phyloP scores from a whole-genome alignment of 2,888 invertebrate species.

The Monopis laevigella region DNA sequence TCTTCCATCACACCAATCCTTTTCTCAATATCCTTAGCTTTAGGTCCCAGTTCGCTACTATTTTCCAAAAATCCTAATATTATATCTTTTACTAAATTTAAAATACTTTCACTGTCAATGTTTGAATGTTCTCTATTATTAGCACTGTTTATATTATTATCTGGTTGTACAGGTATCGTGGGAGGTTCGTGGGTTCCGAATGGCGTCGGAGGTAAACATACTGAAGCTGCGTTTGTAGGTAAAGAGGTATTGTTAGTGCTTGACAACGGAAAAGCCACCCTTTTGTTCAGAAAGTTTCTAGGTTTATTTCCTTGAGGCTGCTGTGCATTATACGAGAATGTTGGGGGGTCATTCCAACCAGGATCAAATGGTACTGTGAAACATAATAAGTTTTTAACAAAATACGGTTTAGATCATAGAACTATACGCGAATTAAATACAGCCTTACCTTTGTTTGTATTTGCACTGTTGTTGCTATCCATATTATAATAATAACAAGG shows the following conservation, averaged over 20 bases:
- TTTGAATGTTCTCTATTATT: slow-evolving; percentile 22
- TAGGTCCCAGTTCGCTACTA: slow-evolving; percentile 45
- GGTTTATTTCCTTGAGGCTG: slow-evolving; percentile 45
- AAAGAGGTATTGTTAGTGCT: slow-evolving; percentile 26
- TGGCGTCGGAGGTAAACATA: slow-evolving; percentile 37
- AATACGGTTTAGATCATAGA: slow-evolving; percentile 3
- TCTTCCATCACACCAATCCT: slow-evolving; percentile 63
- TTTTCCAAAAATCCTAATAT: slow-evolving; percentile 37
- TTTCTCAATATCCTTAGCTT: slow-evolving; percentile 61
- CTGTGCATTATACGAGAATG: slow-evolving; percentile 51
- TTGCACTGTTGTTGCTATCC: slow-evolving; percentile 1
- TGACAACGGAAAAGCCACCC: slow-evolving; percentile 60
- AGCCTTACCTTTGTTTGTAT: slow-evolving; percentile 10
- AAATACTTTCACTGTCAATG: slow-evolving; percentile 35
- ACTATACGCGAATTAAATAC: background rate
- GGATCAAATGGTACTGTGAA: slow-evolving; percentile 53
- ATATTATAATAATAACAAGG: no score
- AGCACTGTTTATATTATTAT: slow-evolving; percentile 16
- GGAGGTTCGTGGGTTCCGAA: slow-evolving; percentile 19
- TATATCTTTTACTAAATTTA: slow-evolving; percentile 41
- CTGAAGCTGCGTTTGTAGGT: slow-evolving; percentile 22
- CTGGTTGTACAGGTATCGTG: slow-evolving; percentile 21
- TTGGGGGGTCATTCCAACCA: slow-evolving; percentile 69
- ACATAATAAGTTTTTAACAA: background rate
- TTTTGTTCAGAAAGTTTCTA: slow-evolving; percentile 57